phyloP scores from a whole-genome alignment of 2,113 vertebrate species.

The rabbit (Oryctolagus cuniculus) region mOryCun1.1 NC_091434.1:105117001-105117500 shows the following conservation, averaged over 20 bases:
- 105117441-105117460: too few relatives aligned
- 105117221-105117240: slow-evolving; percentile 51
- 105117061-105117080: not conserved
- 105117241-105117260: slow-evolving; percentile 20
- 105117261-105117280: slow-evolving; percentile 1
- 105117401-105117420: not conserved
- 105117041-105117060: not conserved
- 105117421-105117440: not conserved
- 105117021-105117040: slow-evolving; percentile 20
- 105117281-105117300: not conserved
- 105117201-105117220: slow-evolving; percentile 40
- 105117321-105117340: slow-evolving; percentile 11
- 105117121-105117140: slow-evolving; percentile 3
- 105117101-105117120: slow-evolving; percentile 54
- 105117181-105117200: slow-evolving; percentile 48
- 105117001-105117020: slow-evolving; percentile 17
- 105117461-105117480: not conserved
- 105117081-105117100: slow-evolving; percentile 8
- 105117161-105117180: slow-evolving; percentile 73
- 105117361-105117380: not conserved
- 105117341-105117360: not conserved
- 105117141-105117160: slow-evolving; percentile 57
- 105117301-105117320: not conserved
- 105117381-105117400: not conserved
- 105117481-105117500: not conserved